Base-by-base conservation (phyloP, 2,113 vertebrate genomes). In the Notiomystis cincta region DNA sequence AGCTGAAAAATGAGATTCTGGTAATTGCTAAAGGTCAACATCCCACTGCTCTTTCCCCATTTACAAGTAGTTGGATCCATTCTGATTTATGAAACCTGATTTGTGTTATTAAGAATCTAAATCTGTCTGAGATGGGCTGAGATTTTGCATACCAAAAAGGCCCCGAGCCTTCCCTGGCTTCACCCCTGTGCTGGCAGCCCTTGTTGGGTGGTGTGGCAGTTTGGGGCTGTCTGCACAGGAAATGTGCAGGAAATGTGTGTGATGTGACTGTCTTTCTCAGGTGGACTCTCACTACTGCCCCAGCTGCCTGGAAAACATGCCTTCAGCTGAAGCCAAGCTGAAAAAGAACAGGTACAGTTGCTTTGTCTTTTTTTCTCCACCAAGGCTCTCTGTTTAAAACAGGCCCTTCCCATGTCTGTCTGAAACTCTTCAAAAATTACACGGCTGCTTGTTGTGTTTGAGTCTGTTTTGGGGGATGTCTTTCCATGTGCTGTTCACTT, bases 281-380 rank as follows among this genome's bases (percentile, higher is more conserved):
- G 99, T 99, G 96, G 99, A 99, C 94, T 99, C 99, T 11, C 99
- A 99, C 96, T 99, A 99, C 93, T 99, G 99, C 90, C 99, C 99
- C 69, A 99, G 99, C 97, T 99, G 99, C 95, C 89, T 99, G 98
- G 99, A 99, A 97, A 99, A 99, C 96, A 99, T 99, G 99, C 99
- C 99, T 4, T 99, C 99, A 25, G 99, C 99, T 87, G 99, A 99
- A 97, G 99, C 99, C n/a, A 99, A 99, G 90, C 98, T 99, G 27
- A 99, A 99, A 95, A 99, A 99, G 98, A 99, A 99, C 95, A 99
- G 99, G 99, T 99, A 91, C 97, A 92, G 11, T 42, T 22, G 4
- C 33, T 72, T 60, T 72, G 33, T 15, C 7, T 48, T 40, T 38
- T 40, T 50, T 37, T 65, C 72, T 23, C 24, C 1, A 6, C 48